Base-by-base conservation (phyloP, 2,888 invertebrate species). In the Morpho achilles region DNA sequence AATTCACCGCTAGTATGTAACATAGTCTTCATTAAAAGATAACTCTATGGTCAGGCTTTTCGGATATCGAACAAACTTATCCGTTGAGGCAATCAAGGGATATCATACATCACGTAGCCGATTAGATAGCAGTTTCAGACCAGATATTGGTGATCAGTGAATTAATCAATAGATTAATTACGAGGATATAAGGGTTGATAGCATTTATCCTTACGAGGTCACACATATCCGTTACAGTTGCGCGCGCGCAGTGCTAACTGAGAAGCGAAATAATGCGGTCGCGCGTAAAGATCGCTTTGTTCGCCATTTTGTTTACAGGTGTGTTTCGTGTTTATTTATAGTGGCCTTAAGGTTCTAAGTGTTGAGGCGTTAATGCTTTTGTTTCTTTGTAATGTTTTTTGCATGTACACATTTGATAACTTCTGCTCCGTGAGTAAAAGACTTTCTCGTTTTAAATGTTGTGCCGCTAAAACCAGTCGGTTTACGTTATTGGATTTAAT, bases 281-380 rank as follows among this genome's bases (percentile, higher is more conserved):
- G 68, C 60, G 40, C 50, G 39, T 49, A 7, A 41, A 59, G 45
- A 43, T 65, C 45, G 59, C 56, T 41, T 40, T 56, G 47, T 61
- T 50, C 60, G 65, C 60, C 62, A 59, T 67, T 47, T 59, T 65
- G 45, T 32, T 67, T 6, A 51, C 69, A 68, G 69, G 69, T 69
- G 61, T 54, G 64, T 64, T 59, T 48, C 16, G 55, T 56, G 39
- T 51, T 53, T 23, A 50, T 51, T 40, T 32, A 8, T 10, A 48
- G 32, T 32, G 32, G 5, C 5, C 32, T 32, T 32, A 32, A 32
- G 32, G 32, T 5, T 32, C 32, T 32, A 32, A 32, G 32, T 32
- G 32, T 32, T 32, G 32, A 5, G 32, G 5, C 5, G 32, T 32
- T 32, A 32, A 32, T 32, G 32, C n/a, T 8, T 5, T 45, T 7